Percentiles rank a stretch among this genome's conserved stretches.
Evolutionary conservation across 2,888 invertebrate genomes (phyloP).

Genomic region (Gymnocheta viridis): DNA sequence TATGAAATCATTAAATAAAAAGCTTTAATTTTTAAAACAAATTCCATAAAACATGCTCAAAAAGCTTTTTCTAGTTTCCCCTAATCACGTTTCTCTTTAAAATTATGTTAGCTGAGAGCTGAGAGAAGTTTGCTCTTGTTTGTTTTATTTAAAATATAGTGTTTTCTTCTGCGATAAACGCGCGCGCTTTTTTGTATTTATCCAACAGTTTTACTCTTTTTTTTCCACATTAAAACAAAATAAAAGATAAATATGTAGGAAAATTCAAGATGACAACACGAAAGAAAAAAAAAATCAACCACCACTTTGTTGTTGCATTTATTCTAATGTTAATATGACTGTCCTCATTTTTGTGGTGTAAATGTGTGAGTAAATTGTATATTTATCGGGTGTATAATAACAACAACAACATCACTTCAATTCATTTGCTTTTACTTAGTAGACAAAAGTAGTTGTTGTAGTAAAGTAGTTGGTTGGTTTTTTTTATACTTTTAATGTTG

Average conservation of each 20-base stretch:
- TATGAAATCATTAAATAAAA: constrained; percentile 63
- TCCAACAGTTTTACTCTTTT: constrained; percentile 26
- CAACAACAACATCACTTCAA: constrained; percentile 9
- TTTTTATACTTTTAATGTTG: constrained; percentile 24
- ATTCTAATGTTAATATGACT: constrained; percentile 63
- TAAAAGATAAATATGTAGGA: constrained; percentile 17
- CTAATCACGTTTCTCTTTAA: not conserved
- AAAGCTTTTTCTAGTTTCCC: constrained; percentile 41
- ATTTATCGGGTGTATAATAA: constrained; percentile 31
- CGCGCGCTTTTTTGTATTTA: constrained; percentile 57
- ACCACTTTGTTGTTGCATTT: constrained; percentile 51
- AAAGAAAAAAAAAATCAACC: constrained; percentile 45
- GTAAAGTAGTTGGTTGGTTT: constrained; percentile 33
- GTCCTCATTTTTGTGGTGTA: constrained; percentile 60
- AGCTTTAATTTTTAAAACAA: constrained; percentile 41
- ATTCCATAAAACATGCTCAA: constrained; percentile 48
- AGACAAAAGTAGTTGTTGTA: constrained; percentile 15
- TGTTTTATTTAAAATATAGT: not conserved
- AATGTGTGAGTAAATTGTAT: constrained; percentile 26
- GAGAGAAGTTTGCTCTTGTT: not conserved
- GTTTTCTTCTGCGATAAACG: constrained; percentile 9
- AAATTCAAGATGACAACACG: constrained; percentile 35
- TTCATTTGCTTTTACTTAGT: constrained; percentile 33
- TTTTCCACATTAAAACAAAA: constrained; percentile 6
- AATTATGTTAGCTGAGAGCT: not conserved